Base-by-base conservation (phyloP, 1,140 invertebrate species). In the Ostrea denselamellosa region DNA sequence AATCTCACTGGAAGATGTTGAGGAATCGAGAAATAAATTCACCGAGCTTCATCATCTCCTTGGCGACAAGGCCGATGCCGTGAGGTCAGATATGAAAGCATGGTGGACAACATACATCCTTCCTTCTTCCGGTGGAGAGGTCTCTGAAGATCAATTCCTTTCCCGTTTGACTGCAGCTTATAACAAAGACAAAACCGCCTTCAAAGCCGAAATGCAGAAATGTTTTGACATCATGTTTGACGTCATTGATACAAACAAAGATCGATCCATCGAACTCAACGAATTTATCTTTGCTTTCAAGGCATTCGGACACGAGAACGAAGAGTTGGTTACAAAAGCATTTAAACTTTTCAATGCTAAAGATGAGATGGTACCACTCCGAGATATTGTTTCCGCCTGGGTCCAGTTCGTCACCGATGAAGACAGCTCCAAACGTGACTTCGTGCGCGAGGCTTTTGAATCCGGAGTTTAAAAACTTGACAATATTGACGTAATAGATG, bases 171-270 rank as follows among this genome's bases (percentile, higher is more conserved):
- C 62, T 19, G 56, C 52, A 9, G 52, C 88, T 19, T 90, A 87
- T 62, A 71, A 12, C 0, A 28, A 77, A 14, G 90, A 91, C 62
- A 91, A 90, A 82, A 83, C 51, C 4, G 86, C 84, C 12, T 91
- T 89, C 85, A 62, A 19, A 0, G 22, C 28, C 5, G 58, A 82
- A 10, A 91, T 91, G 88, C 28, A 85, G 17, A 34, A 84, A 25
- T 91, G 91, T 44, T 91, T 90, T 83, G 86, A 91, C 22, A 86
- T 12, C 8, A 83, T 91, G 14, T 90, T 91, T 83, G 89, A 90
- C 77, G 91, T 91, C 52, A 91, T 91, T 25, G 91, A 91, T 34
- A 90, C 91, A 51, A 91, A 91, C 77, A 89, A 91, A 68, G 91
- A 91, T 56, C 85, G 90, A 54, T 90, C 90, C 7, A 91, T 91